Evolutionary conservation across 2,797 vertebrate genomes (phyloP).

Genomic region (Myiotriccus ornatus): DNA sequence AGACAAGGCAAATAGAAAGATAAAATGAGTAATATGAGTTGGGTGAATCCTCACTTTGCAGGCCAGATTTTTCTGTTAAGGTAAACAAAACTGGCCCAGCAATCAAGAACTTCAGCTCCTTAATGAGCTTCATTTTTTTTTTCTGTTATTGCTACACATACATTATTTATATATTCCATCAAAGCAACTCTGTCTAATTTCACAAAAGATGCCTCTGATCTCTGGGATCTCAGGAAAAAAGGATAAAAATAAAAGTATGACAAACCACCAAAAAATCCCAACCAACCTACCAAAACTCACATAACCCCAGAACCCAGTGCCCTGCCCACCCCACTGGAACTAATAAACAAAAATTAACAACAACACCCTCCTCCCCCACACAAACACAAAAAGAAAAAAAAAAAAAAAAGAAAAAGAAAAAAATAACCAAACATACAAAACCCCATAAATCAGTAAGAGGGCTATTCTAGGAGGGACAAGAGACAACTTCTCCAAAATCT

Average conservation of each 20-base stretch:
- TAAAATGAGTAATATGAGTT: not conserved
- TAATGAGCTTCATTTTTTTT: not conserved
- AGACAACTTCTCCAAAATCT: not conserved
- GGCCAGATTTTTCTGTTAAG: not conserved
- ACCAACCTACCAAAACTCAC: not conserved
- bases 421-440: too few species aligned
- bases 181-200: not conserved
- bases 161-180: not conserved
- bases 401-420: too few species aligned
- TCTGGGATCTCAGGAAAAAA: not conserved
- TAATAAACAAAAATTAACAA: not conserved
- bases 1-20: not conserved
- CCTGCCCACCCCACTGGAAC: rapidly evolving
- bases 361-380: too few species aligned
- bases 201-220: not conserved
- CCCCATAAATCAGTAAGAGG: too few species aligned
- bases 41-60: not conserved
- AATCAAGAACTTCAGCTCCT: not conserved
- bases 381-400: too few species aligned
- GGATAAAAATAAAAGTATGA: not conserved
- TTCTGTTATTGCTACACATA: not conserved
- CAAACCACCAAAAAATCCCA: not conserved
- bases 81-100: not conserved
- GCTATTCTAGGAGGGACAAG: not conserved
- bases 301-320: not conserved